phyloP scores from a whole-genome alignment of 23 tunicate genomes.

The Trididemnum miniatum region DNA sequence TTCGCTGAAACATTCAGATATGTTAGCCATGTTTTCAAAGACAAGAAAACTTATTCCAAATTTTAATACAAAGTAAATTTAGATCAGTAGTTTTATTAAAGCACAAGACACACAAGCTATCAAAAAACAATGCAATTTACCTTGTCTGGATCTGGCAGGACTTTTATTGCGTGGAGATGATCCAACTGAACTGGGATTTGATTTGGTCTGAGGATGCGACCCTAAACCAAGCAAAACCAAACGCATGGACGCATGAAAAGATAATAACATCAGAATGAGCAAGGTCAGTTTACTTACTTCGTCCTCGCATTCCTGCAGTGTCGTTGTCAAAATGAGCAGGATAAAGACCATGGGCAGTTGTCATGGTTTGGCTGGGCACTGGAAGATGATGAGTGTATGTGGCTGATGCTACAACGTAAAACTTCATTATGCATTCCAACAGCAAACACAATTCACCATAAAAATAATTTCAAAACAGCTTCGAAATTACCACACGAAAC shows the following conservation, averaged over 20 bases:
- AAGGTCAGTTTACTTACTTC: background rate
- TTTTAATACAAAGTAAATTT: too few species aligned
- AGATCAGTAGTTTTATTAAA: too few species aligned
- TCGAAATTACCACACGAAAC: too few species aligned
- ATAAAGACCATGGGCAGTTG: slow-evolving; percentile 52
- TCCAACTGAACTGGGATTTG: background rate
- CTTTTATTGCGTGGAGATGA: slow-evolving; percentile 23
- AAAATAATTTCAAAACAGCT: too few species aligned
- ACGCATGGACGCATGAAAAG: background rate
- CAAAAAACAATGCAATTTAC: too few species aligned
- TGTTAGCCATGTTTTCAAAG: too few species aligned
- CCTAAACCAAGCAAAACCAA: slow-evolving; percentile 5
- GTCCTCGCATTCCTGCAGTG: background rate
- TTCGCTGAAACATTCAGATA: too few species aligned
- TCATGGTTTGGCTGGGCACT: slow-evolving; percentile 77
- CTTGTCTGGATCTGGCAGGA: slow-evolving; percentile 28
- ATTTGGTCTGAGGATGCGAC: slow-evolving; percentile 7
- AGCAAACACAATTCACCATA: too few species aligned
- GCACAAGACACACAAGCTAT: too few species aligned
- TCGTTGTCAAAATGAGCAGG: slow-evolving; percentile 35
- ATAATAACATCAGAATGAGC: background rate
- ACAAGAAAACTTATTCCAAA: too few species aligned
- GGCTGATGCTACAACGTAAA: too few species aligned
- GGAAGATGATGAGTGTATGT: slow-evolving; percentile 60
- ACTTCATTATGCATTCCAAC: too few species aligned